Conservation (phyloP, 2,888 invertebrate genomes). For the Eupithecia centaureata region DNA sequence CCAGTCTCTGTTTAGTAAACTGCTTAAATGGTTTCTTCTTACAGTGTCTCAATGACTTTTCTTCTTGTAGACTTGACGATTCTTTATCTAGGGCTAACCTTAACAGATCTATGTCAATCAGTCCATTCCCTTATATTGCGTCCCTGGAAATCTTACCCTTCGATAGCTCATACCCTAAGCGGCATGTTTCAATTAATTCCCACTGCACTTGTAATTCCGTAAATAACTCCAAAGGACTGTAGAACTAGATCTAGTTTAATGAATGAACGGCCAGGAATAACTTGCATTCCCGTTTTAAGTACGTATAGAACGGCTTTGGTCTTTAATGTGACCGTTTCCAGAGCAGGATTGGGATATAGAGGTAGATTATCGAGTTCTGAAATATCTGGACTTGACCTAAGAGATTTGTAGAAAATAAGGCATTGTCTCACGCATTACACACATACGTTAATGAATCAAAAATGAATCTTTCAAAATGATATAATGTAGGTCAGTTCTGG, state of each 20-base stretch:
- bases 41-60: too few species aligned
- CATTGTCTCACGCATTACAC: not conserved
- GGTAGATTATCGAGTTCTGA: not conserved
- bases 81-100: too few species aligned
- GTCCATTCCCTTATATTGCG: conserved; percentile 1
- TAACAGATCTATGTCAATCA: too few species aligned
- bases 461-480: not conserved
- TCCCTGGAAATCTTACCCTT: not conserved
- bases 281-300: conserved; percentile 17
- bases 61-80: too few species aligned
- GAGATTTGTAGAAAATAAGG: not conserved
- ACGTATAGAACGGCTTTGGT: conserved; percentile 29
- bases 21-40: too few species aligned
- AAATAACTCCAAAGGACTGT: not conserved
- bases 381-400: conserved; percentile 1
- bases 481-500: not conserved
- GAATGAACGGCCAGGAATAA: conserved; percentile 25
- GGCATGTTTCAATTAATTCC: not conserved
- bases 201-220: not conserved
- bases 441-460: not conserved
- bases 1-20: too few species aligned
- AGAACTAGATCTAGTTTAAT: conserved; percentile 4
- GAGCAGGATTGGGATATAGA: not conserved
- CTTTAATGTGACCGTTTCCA: not conserved
- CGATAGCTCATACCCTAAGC: not conserved